Evolutionary conservation across 2,888 invertebrate species (phyloP).

Genomic region (Aphidoletes aphidimyza): DNA sequence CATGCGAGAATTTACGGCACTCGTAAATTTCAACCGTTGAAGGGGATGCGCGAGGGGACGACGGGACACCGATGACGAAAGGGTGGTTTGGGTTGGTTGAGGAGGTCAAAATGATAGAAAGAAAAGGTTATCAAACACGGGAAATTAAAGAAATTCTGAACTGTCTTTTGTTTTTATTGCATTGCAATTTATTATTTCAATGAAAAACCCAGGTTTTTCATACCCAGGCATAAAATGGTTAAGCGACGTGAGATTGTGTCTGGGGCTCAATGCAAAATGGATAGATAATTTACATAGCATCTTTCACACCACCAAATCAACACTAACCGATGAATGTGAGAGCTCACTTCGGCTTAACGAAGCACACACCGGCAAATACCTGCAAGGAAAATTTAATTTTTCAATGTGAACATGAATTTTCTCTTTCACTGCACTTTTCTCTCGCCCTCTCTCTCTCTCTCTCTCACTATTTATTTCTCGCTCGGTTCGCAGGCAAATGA

Average conservation of each 20-base stretch:
- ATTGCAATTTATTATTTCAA: constrained; percentile 13
- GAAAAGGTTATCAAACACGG: constrained; percentile 41
- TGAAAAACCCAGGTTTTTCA: neutral
- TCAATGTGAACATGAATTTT: constrained; percentile 19
- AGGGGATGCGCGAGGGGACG: neutral
- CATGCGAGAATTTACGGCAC: constrained; percentile 23
- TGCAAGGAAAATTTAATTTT: constrained; percentile 31
- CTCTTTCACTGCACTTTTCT: neutral
- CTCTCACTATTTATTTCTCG: neutral
- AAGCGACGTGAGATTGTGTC: neutral
- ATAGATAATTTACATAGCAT: constrained; percentile 37
- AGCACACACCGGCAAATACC: neutral
- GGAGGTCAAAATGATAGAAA: constrained; percentile 41
- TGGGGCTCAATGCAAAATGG: constrained; percentile 17
- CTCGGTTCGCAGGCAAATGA: constrained; percentile 4
- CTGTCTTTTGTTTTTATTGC: constrained; percentile 45
- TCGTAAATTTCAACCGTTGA: constrained; percentile 15
- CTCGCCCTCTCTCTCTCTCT: neutral
- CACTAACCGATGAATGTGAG: neutral
- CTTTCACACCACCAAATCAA: constrained; percentile 16
- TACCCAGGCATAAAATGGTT: too few relatives aligned
- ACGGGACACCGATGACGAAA: neutral
- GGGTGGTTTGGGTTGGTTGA: neutral
- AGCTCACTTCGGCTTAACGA: neutral
- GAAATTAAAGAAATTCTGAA: constrained; percentile 45